These are phyloP conservation scores for Eulemur macaco DNA, from an alignment of 2,113 vertebrate genomes.

Conservation along the genomic window DNA sequence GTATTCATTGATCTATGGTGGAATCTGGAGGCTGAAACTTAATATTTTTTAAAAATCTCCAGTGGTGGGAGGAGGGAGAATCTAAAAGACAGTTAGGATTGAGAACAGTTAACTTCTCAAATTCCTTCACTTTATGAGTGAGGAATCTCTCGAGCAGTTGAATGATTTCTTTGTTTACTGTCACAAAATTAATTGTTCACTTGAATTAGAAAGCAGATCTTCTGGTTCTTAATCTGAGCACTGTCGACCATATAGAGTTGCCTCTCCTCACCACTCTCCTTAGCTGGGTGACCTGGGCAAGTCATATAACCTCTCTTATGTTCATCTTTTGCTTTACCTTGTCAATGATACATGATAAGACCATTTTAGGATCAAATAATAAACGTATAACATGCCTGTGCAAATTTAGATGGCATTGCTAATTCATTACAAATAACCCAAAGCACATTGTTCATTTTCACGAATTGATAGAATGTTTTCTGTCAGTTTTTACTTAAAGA, in stretches of 20 bases:
- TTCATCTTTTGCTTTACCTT: background rate
- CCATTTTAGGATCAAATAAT: background rate
- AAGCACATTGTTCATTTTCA: background rate
- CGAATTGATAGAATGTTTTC: background rate
- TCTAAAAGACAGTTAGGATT: background rate
- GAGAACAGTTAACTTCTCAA: background rate
- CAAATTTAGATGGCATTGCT: background rate
- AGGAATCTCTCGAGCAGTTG: slow-evolving; percentile 9
- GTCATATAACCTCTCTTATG: background rate
- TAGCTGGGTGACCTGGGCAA: background rate
- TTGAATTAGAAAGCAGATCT: background rate
- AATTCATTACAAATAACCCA: background rate
- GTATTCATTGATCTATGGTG: background rate
- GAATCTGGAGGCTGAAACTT: background rate
- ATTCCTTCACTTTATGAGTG: background rate
- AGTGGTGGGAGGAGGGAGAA: background rate
- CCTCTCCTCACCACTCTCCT: background rate
- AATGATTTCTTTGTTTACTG: background rate
- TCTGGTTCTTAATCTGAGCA: background rate
- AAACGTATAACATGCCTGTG: background rate
- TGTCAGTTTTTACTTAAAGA: slow-evolving; percentile 11
- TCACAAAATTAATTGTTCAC: background rate
- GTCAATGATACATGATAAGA: background rate
- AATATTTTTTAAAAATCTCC: background rate
- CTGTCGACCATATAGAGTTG: background rate